Percentiles rank a stretch among this genome's conserved stretches.
phyloP scores from a whole-genome alignment of 2,113 vertebrate genomes.

The Syngnathus floridae region DNA sequence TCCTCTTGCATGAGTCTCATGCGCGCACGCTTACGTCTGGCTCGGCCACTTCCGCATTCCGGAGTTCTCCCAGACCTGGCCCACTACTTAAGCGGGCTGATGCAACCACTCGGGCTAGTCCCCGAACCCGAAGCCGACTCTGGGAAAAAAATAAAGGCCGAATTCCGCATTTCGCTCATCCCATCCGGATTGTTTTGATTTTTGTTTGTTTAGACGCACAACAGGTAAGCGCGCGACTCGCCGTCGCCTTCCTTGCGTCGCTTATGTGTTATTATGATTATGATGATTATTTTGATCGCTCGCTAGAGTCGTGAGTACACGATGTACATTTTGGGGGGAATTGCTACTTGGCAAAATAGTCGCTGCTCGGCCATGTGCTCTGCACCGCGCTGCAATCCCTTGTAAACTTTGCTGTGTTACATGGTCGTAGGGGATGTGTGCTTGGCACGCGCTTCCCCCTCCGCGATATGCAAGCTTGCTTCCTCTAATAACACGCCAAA shows the following conservation, averaged over 20 bases:
- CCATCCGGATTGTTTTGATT: constrained; percentile 15
- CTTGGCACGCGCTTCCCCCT: background rate
- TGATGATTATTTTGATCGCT: background rate
- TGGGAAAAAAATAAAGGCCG: background rate
- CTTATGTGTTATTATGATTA: background rate
- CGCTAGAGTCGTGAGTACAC: background rate
- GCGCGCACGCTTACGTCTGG: constrained; percentile 77
- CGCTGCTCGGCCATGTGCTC: background rate
- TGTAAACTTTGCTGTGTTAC: constrained; percentile 33
- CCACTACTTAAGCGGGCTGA: constrained; percentile 86
- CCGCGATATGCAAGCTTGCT: constrained; percentile 8
- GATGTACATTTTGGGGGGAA: background rate
- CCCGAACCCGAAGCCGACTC: constrained; percentile 45
- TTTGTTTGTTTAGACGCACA: constrained; percentile 46
- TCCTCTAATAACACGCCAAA: no score
- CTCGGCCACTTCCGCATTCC: constrained; percentile 87
- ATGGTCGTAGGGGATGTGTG: constrained; percentile 32
- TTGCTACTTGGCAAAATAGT: no score
- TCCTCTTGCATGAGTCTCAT: constrained; percentile 50
- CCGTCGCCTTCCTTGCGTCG: background rate
- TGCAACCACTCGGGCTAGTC: constrained; percentile 73
- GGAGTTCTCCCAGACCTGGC: constrained; percentile 72
- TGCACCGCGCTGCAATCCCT: background rate
- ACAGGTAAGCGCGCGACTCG: constrained; percentile 44
- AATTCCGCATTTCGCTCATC: constrained; percentile 7